Evolutionary conservation across 2,888 invertebrate species (phyloP), one percentile per base, ranked within the genome.

Genomic region (Saturnia pavonia): DNA sequence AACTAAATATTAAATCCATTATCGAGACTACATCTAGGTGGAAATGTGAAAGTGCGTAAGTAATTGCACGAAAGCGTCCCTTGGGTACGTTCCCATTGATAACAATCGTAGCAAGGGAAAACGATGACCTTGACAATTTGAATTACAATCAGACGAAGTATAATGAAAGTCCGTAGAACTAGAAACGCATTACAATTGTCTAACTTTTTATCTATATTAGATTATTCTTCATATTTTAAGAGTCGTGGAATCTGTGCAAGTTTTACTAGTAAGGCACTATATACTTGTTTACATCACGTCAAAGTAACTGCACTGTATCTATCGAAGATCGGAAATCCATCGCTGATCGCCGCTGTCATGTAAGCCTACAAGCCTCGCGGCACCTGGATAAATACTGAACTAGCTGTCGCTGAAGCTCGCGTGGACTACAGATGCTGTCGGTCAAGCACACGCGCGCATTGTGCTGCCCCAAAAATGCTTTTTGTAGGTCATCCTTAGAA

Each of bases 41-140:
- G 27, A 48, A 27, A 67, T 60, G 70, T 70, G 70, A 70, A 68
- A 69, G 45, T 68, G 66, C 22, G 51, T 69, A 69, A 70, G 63
- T 65, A 60, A 70, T 67, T 54, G 57, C 54, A 67, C 16, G 57
- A 71, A 60, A 68, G 57, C 25, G 63, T 57, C 34, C 42, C 43
- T 25, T 63, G 48, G 34, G 45, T 51, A 40, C n/a, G 68, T 71
- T 71, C 70, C 57, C 63, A 63, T 68, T 71, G 68, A 71, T 71
- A 68, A 68, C 67, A 60, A 71, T 71, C 70, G 60, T 40, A 34
- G 27, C 65, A 51, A 69, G 51, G 34, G 48, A 40, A 27, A 40
- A 22, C 48, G 27, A 67, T 72, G 67, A 69, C 69, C 71, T 72
- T 72, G 71, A 67, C 67, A 16, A 19, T 57, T 16, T 57, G 57